Conservation (phyloP, 2,113 vertebrate species). For the Stegostoma tigrinum region DNA sequence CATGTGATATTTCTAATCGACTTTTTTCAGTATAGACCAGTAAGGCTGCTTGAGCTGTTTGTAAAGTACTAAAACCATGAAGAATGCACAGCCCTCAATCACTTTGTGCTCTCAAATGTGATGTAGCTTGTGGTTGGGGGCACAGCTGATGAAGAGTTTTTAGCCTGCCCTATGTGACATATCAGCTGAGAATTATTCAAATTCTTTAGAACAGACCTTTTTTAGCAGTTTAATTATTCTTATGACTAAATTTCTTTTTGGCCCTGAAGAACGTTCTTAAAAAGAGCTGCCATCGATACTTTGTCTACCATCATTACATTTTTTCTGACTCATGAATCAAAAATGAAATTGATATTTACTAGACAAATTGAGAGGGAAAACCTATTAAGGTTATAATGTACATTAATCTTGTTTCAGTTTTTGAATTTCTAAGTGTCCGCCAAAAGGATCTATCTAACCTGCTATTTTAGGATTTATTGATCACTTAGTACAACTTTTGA, state of each 20-base stretch:
- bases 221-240: slow-evolving; percentile 44
- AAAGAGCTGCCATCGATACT: background rate
- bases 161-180: slow-evolving; percentile 65
- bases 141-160: slow-evolving; percentile 52
- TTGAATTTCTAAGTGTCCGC: background rate
- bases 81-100: background rate
- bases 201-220: slow-evolving; percentile 51
- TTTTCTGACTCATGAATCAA: background rate
- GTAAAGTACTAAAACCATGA: background rate
- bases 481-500: background rate
- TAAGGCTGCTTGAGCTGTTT: background rate
- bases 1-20: background rate
- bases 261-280: background rate
- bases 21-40: background rate
- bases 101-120: slow-evolving; percentile 43
- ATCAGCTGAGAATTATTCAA: slow-evolving; percentile 65
- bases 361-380: background rate
- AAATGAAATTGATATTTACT: background rate
- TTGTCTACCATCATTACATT: background rate
- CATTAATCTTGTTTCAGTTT: background rate
- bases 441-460: background rate
- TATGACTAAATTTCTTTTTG: background rate
- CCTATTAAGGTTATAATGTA: background rate
- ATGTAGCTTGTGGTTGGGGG: slow-evolving; percentile 51
- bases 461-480: background rate